Evolutionary conservation across 1,140 invertebrate genomes (phyloP), one percentile per base, ranked within the genome.

Genomic region (Thalassaphorura encarpata): DNA sequence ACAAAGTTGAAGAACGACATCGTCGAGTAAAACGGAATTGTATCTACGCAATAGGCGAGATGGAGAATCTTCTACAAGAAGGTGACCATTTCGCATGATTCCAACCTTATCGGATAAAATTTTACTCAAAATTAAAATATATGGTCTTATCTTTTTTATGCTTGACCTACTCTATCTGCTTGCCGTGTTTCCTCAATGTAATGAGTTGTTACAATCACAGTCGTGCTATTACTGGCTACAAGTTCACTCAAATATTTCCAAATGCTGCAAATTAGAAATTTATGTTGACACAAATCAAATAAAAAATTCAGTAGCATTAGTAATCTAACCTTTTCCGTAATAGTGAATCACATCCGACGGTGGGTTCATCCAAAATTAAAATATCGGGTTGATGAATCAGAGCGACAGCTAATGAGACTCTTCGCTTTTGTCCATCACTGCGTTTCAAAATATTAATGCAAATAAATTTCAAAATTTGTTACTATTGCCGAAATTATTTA

Each of bases 331-430:
- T 56, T 47, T 53, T 27, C 4, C 60, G 40, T 3, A 62, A 24
- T 13, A 62, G 26, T 31, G 56, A 47, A 48, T 62, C 60, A 0
- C 56, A 49, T 2, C 56, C 56, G 5, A 58, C 60, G 0, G 60
- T 61, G 18, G 56, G 56, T n/a, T 58, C 56, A 28, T 58, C 56
- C 15, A 96, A 77, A 67, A 97, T 93, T 15, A 97, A 72, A 16
- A 96, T 76, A 70, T 92, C 85, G 0, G 91, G 91, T 72, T 90
- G 87, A 67, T 95, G 89, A 77, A 96, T 84, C 6, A 96, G 73
- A 2, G 91, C 90, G 19, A 89, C 84, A 1, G 89, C 89, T 67
- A 97, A 90, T 4, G 88, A 92, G 0, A 93, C 88, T 59, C 91
- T 78, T 33, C 91, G 77, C 67, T 92, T 88, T 72, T 95, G 26